phyloP scores from a whole-genome alignment of 2,888 invertebrate species.

The Ectobius pallidus region DNA sequence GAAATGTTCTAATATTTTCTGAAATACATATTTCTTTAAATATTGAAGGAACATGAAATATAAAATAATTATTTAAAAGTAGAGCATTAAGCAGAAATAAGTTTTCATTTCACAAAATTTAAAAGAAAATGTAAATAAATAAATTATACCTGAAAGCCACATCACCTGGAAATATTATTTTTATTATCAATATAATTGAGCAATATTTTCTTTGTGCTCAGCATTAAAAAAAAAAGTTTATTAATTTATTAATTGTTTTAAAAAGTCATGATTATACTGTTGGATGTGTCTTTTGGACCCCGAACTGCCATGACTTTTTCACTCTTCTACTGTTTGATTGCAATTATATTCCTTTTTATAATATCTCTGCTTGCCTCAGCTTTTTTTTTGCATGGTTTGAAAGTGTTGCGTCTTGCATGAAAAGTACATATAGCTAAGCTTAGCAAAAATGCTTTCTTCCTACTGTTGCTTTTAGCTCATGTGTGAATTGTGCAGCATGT shows the following conservation, averaged over 20 bases:
- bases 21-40: no score
- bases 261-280: constrained; percentile 22
- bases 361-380: constrained; percentile 5
- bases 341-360: constrained; percentile 28
- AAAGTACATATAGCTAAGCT: constrained; percentile 2
- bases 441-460: no score
- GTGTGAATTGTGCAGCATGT: no score
- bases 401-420: constrained; percentile 16
- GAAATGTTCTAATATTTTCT: no score
- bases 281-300: constrained; percentile 30
- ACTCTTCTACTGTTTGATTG: constrained; percentile 33
- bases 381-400: no score
- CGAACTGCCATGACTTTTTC: constrained; percentile 39
- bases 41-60: no score
- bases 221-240: not conserved
- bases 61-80: no score
- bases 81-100: no score
- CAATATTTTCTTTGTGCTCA: constrained; percentile 21
- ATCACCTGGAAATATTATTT: constrained; percentile 14
- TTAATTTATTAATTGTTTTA: constrained; percentile 18
- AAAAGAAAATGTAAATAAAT: no score
- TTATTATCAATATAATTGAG: constrained; percentile 20
- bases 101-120: no score
- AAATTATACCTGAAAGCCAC: constrained; percentile 12
- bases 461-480: no score